Base-by-base conservation (phyloP, 2,888 invertebrate species). In the Argyresthia goedartella region DNA sequence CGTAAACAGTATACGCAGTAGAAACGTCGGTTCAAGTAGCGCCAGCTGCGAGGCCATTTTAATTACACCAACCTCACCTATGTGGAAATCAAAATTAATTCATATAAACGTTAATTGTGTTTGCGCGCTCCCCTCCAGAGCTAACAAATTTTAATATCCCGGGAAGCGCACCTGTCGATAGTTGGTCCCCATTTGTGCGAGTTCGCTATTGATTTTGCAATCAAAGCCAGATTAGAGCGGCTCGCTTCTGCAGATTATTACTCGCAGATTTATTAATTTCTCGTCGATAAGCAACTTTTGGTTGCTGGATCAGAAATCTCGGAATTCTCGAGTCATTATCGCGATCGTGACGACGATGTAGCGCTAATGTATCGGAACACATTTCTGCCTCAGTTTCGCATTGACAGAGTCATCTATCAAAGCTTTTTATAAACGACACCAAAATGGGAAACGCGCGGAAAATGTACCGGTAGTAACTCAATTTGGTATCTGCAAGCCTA, bases 171-270 rank as follows among this genome's bases (percentile, higher is more conserved):
- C 76, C 76, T 77, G 73, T 64, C 71, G 62, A 74, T 78, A 79
- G 76, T 73, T 71, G 65, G 66, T 69, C 62, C 63, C 67, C 16
- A 44, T 41, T 45, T 47, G 52, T 46, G 36, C 14, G 47, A 42
- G 48, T 61, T 49, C 57, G 55, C 62, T 79, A 84, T 82, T 73
- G 84, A 84, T 82, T 84, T 82, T 77, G 74, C 77, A 81, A 82
- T 82, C 73, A 82, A 77, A 75, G 63, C 68, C 69, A 66, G 74
- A 76, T 80, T 79, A 76, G 69, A 50, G 52, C 52, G 68, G 69
- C 56, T 64, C 61, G 66, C 67, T 69, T 68, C 61, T 61, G 60
- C 55, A 62, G 61, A 69, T 70, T 71, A 70, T 61, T 57, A 55
- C 53, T 51, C 44, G 39, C 25, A 47, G 53, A 52, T 57, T 59